A percentile compares a stretch with the other conserved stretches of the same genome.
These are phyloP conservation scores for Jacana jacana DNA, from an alignment of 2,113 vertebrate species.

Conservation along the genomic window DNA sequence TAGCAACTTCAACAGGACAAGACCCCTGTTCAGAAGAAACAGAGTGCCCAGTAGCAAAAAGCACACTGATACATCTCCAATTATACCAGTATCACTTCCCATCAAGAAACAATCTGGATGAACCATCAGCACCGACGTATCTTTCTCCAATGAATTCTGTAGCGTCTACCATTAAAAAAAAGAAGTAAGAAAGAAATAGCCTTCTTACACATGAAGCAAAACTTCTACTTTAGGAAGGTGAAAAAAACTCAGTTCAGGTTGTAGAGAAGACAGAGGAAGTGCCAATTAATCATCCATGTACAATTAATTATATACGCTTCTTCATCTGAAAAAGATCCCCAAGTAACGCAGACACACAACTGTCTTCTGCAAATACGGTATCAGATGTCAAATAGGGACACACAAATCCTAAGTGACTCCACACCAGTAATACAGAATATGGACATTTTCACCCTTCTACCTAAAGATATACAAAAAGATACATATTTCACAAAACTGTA, in stretches of 20 bases:
- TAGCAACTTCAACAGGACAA: background rate
- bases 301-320: background rate
- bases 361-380: background rate
- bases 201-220: background rate
- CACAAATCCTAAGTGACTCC: background rate
- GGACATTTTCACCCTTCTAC: background rate
- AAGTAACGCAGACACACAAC: background rate
- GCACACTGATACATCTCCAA: background rate
- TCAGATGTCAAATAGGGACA: background rate
- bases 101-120: background rate
- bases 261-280: background rate
- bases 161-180: background rate
- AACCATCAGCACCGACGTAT: background rate
- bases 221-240: background rate
- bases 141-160: background rate
- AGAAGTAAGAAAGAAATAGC: background rate
- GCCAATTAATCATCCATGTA: background rate
- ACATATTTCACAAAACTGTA: background rate
- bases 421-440: background rate
- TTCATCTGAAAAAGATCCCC: background rate
- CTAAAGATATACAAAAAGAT: background rate
- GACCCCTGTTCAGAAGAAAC: background rate
- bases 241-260: background rate
- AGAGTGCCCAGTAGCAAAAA: background rate
- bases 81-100: background rate